phyloP scores from a whole-genome alignment of 2,797 vertebrate genomes.

The Prunella strophiata region DNA sequence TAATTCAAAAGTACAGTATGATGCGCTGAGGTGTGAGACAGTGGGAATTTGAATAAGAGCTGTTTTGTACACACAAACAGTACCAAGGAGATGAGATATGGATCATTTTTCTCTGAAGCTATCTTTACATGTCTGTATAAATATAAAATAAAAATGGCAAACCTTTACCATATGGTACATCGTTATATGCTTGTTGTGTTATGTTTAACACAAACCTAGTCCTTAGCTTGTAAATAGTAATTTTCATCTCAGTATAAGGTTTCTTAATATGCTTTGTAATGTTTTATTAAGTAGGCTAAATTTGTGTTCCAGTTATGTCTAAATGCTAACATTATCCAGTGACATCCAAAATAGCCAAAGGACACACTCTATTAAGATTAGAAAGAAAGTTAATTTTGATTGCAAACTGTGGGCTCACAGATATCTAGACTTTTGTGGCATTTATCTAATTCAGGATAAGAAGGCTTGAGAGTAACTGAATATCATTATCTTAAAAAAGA shows the following conservation, averaged over 20 bases:
- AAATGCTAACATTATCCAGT: not conserved
- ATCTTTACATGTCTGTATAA: not conserved
- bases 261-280: not conserved
- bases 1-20: not conserved
- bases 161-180: not conserved
- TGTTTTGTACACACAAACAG: not conserved
- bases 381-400: not conserved
- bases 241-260: not conserved
- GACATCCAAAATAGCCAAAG: not conserved
- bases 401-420: not conserved
- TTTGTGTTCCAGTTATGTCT: not conserved
- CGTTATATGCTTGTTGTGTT: not conserved
- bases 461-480: not conserved
- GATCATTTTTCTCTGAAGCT: not conserved
- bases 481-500: conserved; percentile 7
- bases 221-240: not conserved
- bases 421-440: not conserved
- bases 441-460: not conserved
- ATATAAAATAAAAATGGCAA: not conserved
- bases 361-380: not conserved
- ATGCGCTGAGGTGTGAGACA: not conserved
- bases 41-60: not conserved
- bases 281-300: not conserved
- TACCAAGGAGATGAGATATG: not conserved
- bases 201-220: not conserved